A percentile compares a stretch with the other conserved stretches of the same genome.
Evolutionary conservation across 23 tunicate species (phyloP).

Genomic region (Trididemnum miniatum): DNA sequence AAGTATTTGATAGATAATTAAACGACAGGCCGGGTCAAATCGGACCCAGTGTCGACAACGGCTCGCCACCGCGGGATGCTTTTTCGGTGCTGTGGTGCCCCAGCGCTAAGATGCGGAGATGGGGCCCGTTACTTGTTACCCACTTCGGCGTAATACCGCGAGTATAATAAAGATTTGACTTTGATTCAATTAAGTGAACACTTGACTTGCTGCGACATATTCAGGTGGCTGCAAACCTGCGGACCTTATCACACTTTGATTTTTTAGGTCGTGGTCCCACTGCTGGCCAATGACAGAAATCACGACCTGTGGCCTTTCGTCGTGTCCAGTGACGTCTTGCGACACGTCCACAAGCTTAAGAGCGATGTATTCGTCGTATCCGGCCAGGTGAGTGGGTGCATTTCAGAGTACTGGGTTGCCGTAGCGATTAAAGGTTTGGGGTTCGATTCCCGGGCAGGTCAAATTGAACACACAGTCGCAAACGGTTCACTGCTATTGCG

Average conservation of each 20-base stretch:
- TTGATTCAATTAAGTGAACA: no score
- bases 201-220: no score
- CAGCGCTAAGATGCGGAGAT: not conserved
- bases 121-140: not conserved
- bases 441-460: no score
- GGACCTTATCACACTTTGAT: no score
- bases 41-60: not conserved
- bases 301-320: constrained; percentile 96
- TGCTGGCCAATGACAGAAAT: constrained; percentile 82
- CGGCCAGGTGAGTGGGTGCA: constrained; percentile 60
- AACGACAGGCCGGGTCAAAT: not conserved
- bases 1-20: no score
- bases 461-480: no score
- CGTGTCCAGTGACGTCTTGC: constrained; percentile 89
- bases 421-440: no score
- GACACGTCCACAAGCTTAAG: constrained; percentile 92
- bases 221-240: no score
- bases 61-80: not conserved
- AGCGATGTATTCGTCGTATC: constrained; percentile 94
- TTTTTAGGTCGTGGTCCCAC: constrained; percentile 88
- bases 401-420: no score
- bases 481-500: no score
- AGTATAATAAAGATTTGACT: no score
- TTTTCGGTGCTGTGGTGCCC: not conserved
- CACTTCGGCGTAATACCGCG: not conserved